phyloP scores from a whole-genome alignment of 2,797 vertebrate species.

The Lophotriccus pileatus region DNA sequence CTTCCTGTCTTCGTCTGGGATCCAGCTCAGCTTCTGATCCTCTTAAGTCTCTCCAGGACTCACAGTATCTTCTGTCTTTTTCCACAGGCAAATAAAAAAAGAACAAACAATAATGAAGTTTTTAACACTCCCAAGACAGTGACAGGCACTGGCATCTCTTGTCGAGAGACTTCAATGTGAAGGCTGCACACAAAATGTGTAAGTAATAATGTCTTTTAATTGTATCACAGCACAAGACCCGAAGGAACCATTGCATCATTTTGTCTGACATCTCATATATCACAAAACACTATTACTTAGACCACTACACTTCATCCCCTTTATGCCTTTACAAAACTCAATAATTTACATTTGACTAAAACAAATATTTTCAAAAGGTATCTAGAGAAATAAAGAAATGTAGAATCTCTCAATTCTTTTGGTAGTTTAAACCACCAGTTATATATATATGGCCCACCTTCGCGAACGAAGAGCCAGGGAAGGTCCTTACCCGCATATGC shows the following conservation, averaged over 20 bases:
- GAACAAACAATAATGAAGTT: neutral
- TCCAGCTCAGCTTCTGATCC: neutral
- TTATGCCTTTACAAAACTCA: neutral
- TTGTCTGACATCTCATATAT: neutral
- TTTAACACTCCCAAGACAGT: constrained; percentile 38
- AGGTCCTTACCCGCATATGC: too few species aligned
- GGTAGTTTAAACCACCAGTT: neutral
- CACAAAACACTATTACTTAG: neutral
- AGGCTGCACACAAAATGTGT: constrained; percentile 8
- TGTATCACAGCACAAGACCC: neutral
- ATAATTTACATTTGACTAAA: neutral
- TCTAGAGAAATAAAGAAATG: neutral
- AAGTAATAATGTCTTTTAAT: constrained; percentile 25
- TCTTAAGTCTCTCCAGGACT: neutral
- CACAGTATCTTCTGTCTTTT: accelerated
- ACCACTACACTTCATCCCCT: neutral
- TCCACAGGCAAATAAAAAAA: neutral
- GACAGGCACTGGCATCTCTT: neutral
- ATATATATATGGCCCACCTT: too few species aligned
- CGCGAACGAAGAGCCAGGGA: too few species aligned
- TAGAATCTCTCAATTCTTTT: neutral
- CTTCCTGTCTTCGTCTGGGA: neutral
- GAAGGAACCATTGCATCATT: neutral
- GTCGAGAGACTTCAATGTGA: constrained; percentile 11
- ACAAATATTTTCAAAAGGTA: neutral